Conservation (phyloP, 1,140 invertebrate species). For the Lepidurus packardi region DNA sequence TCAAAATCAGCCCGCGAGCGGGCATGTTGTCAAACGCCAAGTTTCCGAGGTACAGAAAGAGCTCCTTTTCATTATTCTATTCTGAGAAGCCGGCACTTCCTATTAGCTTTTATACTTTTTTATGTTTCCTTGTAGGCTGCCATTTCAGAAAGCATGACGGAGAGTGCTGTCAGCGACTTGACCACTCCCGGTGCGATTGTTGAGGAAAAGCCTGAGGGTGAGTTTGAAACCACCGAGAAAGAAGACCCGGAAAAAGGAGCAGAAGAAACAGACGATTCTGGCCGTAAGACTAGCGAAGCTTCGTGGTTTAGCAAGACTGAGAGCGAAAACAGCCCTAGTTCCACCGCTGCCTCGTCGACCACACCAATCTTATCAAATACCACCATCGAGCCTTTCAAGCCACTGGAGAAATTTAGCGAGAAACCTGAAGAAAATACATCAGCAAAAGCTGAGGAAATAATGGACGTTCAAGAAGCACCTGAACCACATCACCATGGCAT, state of each 20-base stretch:
- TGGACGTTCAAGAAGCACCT: not conserved
- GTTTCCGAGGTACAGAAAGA: not conserved
- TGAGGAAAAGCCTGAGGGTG: not conserved
- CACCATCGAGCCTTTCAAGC: not conserved
- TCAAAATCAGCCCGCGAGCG: constrained; percentile 13
- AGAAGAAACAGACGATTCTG: constrained; percentile 33
- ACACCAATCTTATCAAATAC: not conserved
- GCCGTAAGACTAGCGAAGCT: not conserved
- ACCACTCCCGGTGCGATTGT: not conserved
- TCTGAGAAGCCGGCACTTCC: too few species aligned
- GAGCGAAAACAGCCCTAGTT: not conserved
- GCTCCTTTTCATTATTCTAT: not conserved
- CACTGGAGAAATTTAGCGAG: not conserved
- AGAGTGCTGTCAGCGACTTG: constrained; percentile 8
- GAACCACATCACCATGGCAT: not conserved
- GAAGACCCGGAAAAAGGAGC: constrained; percentile 36
- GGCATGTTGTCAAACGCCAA: not conserved
- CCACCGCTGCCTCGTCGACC: not conserved
- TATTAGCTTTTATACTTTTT: not conserved
- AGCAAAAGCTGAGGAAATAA: not conserved
- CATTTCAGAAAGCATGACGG: constrained; percentile 1
- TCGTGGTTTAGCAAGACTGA: not conserved
- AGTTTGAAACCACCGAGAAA: constrained; percentile 26
- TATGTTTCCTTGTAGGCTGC: not conserved
- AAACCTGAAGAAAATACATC: not conserved